Conservation (phyloP, 2,797 vertebrate genomes). For the Lagorchestes hirsutus region DNA sequence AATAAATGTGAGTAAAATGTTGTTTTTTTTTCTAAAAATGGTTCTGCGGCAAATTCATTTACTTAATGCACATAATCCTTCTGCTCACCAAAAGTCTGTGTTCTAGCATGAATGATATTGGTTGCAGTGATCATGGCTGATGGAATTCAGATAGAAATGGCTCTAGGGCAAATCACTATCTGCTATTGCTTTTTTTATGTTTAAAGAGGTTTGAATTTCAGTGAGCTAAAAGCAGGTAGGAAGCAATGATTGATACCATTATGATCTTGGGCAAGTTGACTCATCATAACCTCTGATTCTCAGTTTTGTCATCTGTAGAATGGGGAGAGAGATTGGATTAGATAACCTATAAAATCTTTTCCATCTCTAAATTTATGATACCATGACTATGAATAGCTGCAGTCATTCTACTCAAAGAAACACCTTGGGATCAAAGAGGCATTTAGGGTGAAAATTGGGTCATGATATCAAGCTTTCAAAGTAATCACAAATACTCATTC, state of each 20-base stretch:
- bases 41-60: background rate
- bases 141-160: background rate
- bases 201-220: background rate
- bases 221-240: background rate
- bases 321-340: background rate
- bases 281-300: background rate
- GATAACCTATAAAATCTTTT: background rate
- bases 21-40: background rate
- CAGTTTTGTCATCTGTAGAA: background rate
- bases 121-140: background rate
- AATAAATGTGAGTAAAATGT: background rate
- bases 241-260: background rate
- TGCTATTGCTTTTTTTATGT: background rate
- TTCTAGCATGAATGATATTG: background rate
- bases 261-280: background rate
- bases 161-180: background rate
- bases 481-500: background rate
- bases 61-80: background rate
- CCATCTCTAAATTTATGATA: background rate
- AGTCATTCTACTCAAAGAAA: background rate
- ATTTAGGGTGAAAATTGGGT: background rate
- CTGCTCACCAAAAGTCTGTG: background rate
- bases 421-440: background rate
- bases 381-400: background rate
- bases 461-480: background rate